Evolutionary conservation across 1,140 invertebrate species (phyloP).

Genomic region (Dinothrombium tinctorium): DNA sequence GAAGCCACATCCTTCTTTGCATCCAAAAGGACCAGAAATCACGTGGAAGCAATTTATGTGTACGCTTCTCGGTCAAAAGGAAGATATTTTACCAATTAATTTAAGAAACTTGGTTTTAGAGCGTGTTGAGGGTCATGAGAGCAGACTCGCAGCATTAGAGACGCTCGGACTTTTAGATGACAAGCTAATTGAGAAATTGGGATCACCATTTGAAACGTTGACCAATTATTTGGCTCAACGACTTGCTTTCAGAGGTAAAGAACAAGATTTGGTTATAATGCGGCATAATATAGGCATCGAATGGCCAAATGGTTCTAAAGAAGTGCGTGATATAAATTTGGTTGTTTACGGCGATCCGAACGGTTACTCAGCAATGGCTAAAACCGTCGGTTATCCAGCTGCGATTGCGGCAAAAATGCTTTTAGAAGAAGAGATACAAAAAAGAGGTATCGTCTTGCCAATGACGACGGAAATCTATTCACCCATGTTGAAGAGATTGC

Average conservation of each 20-base stretch:
- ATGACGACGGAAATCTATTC: constrained; percentile 71
- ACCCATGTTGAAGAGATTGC: constrained; percentile 58
- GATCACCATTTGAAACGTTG: constrained; percentile 73
- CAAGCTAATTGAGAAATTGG: constrained; percentile 46
- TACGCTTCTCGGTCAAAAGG: constrained; percentile 53
- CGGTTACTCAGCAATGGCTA: constrained; percentile 87
- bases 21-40: constrained; percentile 79
- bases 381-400: constrained; percentile 82
- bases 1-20: constrained; percentile 58
- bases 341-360: constrained; percentile 66
- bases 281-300: constrained; percentile 74
- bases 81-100: constrained; percentile 81
- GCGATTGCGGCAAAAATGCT: constrained; percentile 95
- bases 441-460: constrained; percentile 68
- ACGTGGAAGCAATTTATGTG: constrained; percentile 86
- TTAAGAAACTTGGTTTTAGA: constrained; percentile 52
- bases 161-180: constrained; percentile 67
- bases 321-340: constrained; percentile 67
- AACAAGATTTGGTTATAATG: constrained; percentile 79
- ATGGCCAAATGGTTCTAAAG: constrained; percentile 60
- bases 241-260: constrained; percentile 31
- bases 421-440: constrained; percentile 88
- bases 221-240: constrained; percentile 42
- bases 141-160: constrained; percentile 44
- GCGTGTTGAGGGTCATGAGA: constrained; percentile 37